phyloP scores from a whole-genome alignment of 2,888 invertebrate genomes.

The Drosophila colorata region DNA sequence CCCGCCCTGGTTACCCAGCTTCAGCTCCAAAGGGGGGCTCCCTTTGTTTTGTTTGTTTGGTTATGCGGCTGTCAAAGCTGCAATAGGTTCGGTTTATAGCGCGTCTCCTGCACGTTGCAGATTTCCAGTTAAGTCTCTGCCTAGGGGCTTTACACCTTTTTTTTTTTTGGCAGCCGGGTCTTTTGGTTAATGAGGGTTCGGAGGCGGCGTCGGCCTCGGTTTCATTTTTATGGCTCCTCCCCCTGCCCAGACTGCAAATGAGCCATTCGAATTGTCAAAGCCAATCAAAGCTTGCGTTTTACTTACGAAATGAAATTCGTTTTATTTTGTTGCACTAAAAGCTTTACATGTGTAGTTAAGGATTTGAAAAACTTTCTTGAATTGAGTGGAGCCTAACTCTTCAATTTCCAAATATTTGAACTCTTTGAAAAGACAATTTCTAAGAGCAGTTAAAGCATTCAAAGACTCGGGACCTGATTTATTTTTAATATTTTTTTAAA shows the following conservation, averaged over 20 bases:
- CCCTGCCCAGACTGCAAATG: slow-evolving; percentile 16
- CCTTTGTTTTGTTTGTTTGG: slow-evolving; percentile 17
- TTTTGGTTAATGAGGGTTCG: slow-evolving; percentile 56
- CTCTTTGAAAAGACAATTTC: not conserved
- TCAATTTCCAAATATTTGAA: not conserved
- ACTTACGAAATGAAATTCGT: slow-evolving; percentile 31
- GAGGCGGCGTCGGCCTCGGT: slow-evolving; percentile 14
- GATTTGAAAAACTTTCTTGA: slow-evolving; percentile 1
- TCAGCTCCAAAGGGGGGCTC: no score
- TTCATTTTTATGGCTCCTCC: slow-evolving; percentile 40
- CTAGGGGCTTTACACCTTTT: slow-evolving; percentile 47
- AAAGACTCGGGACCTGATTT: no score
- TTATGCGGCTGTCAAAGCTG: slow-evolving; percentile 22
- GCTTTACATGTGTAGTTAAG: slow-evolving; percentile 8
- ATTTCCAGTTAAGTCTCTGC: slow-evolving; percentile 47
- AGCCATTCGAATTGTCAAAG: slow-evolving; percentile 41
- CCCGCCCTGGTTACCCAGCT: not conserved
- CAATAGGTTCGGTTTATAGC: slow-evolving; percentile 48
- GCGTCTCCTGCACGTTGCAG: slow-evolving; percentile 40
- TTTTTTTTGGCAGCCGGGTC: slow-evolving; percentile 35
- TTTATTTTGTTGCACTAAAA: slow-evolving; percentile 26
- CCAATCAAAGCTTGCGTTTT: slow-evolving; percentile 19
- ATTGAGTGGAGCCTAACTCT: not conserved
- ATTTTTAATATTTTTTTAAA: no score
- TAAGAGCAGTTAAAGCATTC: not conserved